Conservation (phyloP, 2,797 vertebrate species). For the Orestias chungarensis region DNA sequence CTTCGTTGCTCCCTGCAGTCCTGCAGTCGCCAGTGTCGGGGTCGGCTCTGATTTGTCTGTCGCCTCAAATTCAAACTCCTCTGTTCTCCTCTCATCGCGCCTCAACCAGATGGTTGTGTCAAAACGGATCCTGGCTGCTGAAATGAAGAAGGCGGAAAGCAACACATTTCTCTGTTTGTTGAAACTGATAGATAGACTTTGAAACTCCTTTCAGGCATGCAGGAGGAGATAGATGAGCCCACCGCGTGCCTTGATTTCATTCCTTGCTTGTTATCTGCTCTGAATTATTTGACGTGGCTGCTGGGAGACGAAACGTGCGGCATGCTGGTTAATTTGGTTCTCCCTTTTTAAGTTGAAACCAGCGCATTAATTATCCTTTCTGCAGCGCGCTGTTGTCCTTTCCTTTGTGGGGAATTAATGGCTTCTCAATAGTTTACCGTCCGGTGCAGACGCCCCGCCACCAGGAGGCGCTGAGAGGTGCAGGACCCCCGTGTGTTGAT, state of each 20-base stretch:
- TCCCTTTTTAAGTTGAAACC: constrained; percentile 53
- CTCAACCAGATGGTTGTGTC: constrained; percentile 78
- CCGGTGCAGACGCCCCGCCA: constrained; percentile 60
- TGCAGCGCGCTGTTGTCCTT: constrained; percentile 53
- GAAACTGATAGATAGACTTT: constrained; percentile 73
- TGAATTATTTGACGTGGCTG: constrained; percentile 43
- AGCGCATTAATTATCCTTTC: constrained; percentile 59
- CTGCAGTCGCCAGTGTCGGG: constrained; percentile 32
- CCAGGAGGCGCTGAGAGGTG: constrained; percentile 77
- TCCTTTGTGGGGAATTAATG: constrained; percentile 64
- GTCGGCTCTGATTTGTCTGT: constrained; percentile 71
- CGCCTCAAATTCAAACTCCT: constrained; percentile 77
- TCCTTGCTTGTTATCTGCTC: constrained; percentile 49
- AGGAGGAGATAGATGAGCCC: constrained; percentile 70
- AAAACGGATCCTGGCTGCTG: constrained; percentile 63
- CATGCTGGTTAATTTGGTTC: constrained; percentile 42
- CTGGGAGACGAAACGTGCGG: constrained; percentile 14
- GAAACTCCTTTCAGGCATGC: constrained; percentile 71
- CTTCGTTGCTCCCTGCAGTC: constrained; percentile 56
- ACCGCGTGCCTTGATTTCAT: constrained; percentile 55
- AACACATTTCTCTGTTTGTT: constrained; percentile 76
- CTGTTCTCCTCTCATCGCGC: constrained; percentile 77
- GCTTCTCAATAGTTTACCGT: constrained; percentile 49
- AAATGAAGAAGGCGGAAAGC: constrained; percentile 48
- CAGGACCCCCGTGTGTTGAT: constrained; percentile 73